These are phyloP conservation scores for Alexandromys fortis DNA, from an alignment of 2,113 vertebrate genomes.

Conservation along the genomic window DNA sequence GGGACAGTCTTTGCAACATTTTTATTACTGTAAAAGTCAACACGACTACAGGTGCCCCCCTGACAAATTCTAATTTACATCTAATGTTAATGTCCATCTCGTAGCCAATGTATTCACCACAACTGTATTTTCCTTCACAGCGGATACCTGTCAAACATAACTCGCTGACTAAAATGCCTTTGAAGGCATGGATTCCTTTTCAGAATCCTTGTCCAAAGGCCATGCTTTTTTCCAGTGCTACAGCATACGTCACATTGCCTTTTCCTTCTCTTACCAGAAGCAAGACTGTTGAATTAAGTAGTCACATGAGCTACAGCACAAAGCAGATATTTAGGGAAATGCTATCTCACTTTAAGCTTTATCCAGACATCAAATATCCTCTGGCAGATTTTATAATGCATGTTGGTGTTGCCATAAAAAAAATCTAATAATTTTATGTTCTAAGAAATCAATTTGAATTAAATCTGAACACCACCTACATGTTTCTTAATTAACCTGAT, in stretches of 20 bases:
- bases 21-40: background rate
- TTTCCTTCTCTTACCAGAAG: slow-evolving; percentile 46
- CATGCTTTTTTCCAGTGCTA: background rate
- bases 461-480: slow-evolving; percentile 51
- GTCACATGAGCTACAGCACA: background rate
- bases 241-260: background rate
- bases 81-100: background rate
- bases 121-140: background rate
- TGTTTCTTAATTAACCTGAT: slow-evolving; percentile 68
- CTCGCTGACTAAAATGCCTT: background rate
- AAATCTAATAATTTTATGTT: slow-evolving; percentile 57
- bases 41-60: background rate
- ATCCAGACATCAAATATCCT: background rate
- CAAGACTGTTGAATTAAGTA: background rate
- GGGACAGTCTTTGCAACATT: background rate
- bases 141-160: slow-evolving; percentile 21
- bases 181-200: background rate
- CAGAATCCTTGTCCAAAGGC: background rate
- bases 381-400: slow-evolving; percentile 17
- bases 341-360: slow-evolving; percentile 35
- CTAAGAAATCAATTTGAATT: slow-evolving; percentile 54
- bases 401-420: slow-evolving; percentile 34
- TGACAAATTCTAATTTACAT: background rate
- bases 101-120: background rate
- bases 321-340: slow-evolving; percentile 13